Conservation (phyloP, 2,797 vertebrate genomes). For the Dallia pectoralis region DNA sequence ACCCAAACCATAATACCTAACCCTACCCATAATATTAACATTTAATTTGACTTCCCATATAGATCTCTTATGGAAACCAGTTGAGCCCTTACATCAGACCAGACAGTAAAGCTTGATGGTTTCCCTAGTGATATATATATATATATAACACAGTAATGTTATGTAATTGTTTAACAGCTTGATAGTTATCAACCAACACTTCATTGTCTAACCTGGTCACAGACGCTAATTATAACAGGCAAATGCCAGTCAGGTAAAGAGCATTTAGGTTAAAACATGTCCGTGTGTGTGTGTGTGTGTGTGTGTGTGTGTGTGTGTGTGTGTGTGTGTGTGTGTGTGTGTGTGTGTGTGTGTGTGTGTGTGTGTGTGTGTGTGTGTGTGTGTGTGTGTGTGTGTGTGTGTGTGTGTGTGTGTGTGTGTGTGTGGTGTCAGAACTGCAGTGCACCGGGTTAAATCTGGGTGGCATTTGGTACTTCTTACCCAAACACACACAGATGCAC, state of each 20-base stretch:
- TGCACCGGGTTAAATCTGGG: slow-evolving; percentile 19
- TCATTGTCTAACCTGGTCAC: too few relatives aligned
- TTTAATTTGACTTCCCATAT: too few relatives aligned
- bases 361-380: slow-evolving; percentile 10
- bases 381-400: slow-evolving; percentile 5
- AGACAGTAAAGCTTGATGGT: not conserved
- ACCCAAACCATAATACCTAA: too few relatives aligned
- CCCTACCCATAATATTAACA: too few relatives aligned
- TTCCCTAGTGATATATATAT: slow-evolving; percentile 13
- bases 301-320: slow-evolving; percentile 8
- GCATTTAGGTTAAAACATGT: not conserved
- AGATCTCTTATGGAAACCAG: too few relatives aligned
- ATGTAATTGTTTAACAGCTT: not conserved
- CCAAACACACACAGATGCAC: slow-evolving; percentile 5
- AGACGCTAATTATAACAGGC: too few relatives aligned
- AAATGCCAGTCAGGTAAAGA: not conserved
- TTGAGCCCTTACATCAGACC: too few relatives aligned
- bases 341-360: not conserved
- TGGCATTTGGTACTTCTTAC: not conserved
- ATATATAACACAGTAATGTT: not conserved
- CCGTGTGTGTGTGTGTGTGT: slow-evolving; percentile 8
- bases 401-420: not conserved
- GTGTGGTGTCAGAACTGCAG: not conserved
- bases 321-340: slow-evolving; percentile 10
- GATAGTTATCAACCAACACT: not conserved